Conservation (phyloP, 2,888 invertebrate species). For the Nipponacmea schrenckii region DNA sequence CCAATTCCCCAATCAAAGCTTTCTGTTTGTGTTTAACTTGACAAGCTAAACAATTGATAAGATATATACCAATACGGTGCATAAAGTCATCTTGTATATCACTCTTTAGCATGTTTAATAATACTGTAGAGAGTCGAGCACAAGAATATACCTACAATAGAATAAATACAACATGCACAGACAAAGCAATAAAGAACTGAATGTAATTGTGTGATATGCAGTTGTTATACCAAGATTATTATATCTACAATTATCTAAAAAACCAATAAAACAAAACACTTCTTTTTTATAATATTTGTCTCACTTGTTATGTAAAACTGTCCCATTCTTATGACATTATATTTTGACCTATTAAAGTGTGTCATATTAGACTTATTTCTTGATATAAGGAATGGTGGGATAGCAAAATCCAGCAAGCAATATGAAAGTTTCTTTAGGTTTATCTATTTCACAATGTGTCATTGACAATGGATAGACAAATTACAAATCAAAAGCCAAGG, state of each 20-base stretch:
- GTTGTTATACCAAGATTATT: no score
- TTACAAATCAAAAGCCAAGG: no score
- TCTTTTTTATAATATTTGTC: no score
- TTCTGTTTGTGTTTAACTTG: constrained; percentile 95
- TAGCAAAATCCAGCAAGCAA: no score
- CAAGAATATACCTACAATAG: constrained; percentile 85
- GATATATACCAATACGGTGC: constrained; percentile 91
- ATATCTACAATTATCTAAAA: no score
- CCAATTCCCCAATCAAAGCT: constrained; percentile 87
- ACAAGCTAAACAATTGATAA: constrained; percentile 94
- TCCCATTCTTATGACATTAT: no score
- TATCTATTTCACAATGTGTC: no score
- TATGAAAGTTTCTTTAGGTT: no score
- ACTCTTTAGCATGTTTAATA: constrained; percentile 82
- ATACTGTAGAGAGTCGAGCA: constrained; percentile 83
- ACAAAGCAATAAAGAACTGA: not conserved
- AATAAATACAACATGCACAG: constrained; percentile 21
- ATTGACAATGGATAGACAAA: no score
- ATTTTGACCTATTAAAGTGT: not conserved
- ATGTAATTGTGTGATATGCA: not conserved
- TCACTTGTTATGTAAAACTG: no score
- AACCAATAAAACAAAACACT: no score
- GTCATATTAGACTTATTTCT: not conserved
- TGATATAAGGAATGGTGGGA: not conserved
- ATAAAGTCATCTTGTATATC: constrained; percentile 90